Base-by-base conservation (phyloP, 2,888 invertebrate genomes). In the Xanthorhoe spadicearia region DNA sequence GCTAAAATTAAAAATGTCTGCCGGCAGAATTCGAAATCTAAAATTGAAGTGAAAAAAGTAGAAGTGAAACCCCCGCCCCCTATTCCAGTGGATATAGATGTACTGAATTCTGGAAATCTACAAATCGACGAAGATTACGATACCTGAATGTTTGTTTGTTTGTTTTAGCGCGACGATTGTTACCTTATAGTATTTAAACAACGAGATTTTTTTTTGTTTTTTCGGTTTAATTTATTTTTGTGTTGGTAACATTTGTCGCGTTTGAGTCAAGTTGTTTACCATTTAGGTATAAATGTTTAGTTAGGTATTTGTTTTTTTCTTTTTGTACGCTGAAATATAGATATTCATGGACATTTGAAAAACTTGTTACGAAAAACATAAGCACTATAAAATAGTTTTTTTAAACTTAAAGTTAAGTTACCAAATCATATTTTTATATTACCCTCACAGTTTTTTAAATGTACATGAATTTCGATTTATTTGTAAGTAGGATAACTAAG, bases 121-220 rank as follows among this genome's bases (percentile, higher is more conserved):
- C 90, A 93, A 74, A 90, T 93, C 55, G 93, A 93, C 61, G 93
- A 93, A 80, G 93, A 93, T 85, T 93, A 93, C 77, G 93, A 93
- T 89, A 92, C 93, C 85, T 93, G 91, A 93, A 78, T 87, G 66
- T 83, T 79, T 80, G 76, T 83, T 80, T 79, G 79, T 79, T 73
- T 76, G 43, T 82, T 81, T 76, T 70, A 63, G 70, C 76, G 79
- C 77, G 80, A 74, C 75, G 70, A 76, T 78, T 82, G 75, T 83
- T 78, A 72, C 72, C 65, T 69, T 68, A 50, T 70, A 60, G 67
- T 55, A 66, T 77, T 73, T 74, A 73, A 76, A 73, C 59, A 70
- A 58, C 66, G 71, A 74, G 71, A 76, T 72, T 75, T 72, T 69
- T 66, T 72, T 70, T 73, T 73, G 64, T 65, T 54, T 66, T 68